Conservation (phyloP, 2,888 invertebrate genomes). For the Acanthoscelides obtectus region DNA sequence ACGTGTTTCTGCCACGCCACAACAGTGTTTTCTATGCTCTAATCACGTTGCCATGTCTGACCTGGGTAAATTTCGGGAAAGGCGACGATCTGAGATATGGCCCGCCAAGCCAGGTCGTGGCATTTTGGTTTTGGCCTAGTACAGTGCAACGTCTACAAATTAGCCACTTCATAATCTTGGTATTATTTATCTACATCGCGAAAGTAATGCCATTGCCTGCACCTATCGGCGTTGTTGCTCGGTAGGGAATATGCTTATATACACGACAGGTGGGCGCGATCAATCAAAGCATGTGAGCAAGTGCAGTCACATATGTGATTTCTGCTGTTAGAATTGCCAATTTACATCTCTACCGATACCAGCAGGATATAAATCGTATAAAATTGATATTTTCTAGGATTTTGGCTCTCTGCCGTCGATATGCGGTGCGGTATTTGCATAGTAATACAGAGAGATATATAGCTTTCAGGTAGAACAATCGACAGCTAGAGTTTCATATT, state of each 20-base stretch:
- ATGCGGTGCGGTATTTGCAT: not conserved
- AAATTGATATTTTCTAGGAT: conserved; percentile 1
- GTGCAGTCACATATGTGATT: not conserved
- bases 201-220: not conserved
- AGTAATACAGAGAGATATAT: not conserved
- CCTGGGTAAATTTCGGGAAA: no score
- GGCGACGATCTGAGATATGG: no score
- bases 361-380: not conserved
- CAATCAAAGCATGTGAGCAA: not conserved
- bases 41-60: no score
- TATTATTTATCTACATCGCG: no score
- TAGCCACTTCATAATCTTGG: no score
- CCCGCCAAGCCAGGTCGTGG: no score
- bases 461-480: no score
- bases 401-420: not conserved
- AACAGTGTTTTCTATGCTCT: no score
- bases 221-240: not conserved
- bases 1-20: no score
- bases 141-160: no score
- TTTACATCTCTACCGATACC: not conserved
- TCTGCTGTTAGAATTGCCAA: not conserved
- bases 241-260: conserved; percentile 1
- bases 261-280: not conserved
- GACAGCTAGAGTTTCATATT: no score
- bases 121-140: no score